Evolutionary conservation across 2,888 invertebrate genomes (phyloP).

Genomic region (Ptycholaimellus sp.): DNA sequence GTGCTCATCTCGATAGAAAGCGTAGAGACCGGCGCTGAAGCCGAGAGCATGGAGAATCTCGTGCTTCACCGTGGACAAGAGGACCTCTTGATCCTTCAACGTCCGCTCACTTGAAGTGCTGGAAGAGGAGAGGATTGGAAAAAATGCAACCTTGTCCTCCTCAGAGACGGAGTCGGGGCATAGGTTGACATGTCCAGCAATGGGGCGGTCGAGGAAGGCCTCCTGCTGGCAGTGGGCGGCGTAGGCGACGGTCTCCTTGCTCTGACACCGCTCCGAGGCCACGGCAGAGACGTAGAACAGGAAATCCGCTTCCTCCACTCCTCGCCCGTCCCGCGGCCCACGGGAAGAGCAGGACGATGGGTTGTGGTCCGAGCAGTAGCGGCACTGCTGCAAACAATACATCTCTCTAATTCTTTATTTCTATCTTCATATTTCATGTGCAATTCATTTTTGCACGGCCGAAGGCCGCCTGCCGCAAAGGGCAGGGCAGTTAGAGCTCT

Average conservation of each 20-base stretch:
- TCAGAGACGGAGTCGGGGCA: too few relatives aligned
- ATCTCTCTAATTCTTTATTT: too few relatives aligned
- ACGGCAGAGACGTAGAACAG: slow-evolving; percentile 82
- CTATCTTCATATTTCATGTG: too few relatives aligned
- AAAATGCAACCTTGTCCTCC: too few relatives aligned
- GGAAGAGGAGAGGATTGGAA: too few relatives aligned
- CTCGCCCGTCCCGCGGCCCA: slow-evolving; percentile 37
- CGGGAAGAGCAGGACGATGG: slow-evolving; percentile 29
- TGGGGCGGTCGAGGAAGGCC: slow-evolving; percentile 63
- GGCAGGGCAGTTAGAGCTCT: too few relatives aligned
- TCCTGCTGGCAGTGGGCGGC: slow-evolving; percentile 94
- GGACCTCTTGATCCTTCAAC: too few relatives aligned
- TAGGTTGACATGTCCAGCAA: slow-evolving; percentile 92
- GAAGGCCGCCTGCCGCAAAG: too few relatives aligned
- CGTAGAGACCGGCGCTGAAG: slow-evolving; percentile 83
- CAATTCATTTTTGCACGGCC: too few relatives aligned
- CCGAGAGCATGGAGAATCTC: slow-evolving; percentile 92
- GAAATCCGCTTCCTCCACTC: slow-evolving; percentile 53
- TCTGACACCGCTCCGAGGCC: slow-evolving; percentile 64
- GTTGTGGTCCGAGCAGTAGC: background rate
- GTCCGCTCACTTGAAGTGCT: too few relatives aligned
- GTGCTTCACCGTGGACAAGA: slow-evolving; percentile 85
- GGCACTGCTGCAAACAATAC: slow-evolving; percentile 9
- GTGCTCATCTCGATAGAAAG: slow-evolving; percentile 57
- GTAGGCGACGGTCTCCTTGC: slow-evolving; percentile 61